phyloP scores from a whole-genome alignment of 2,888 invertebrate species.

The Drosophila anceps region DNA sequence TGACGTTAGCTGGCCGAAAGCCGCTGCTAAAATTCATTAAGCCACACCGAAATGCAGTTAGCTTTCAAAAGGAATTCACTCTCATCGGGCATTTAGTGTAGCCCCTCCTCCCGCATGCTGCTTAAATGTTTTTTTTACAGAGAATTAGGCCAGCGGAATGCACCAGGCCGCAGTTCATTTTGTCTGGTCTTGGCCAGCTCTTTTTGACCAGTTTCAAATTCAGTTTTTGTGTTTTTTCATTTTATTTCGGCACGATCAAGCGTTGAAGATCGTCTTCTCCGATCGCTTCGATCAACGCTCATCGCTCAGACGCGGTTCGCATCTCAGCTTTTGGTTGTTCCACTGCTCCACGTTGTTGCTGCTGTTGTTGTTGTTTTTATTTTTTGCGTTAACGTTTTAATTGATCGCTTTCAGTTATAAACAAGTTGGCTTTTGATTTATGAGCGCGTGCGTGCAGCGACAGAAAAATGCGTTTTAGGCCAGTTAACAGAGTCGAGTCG shows the following conservation, averaged over 20 bases:
- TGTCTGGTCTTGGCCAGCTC: constrained; percentile 25
- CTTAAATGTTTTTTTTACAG: constrained; percentile 61
- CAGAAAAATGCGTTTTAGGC: constrained; percentile 77
- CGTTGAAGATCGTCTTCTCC: constrained; percentile 40
- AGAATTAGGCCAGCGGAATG: constrained; percentile 76
- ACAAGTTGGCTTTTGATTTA: constrained; percentile 80
- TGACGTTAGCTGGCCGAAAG: constrained; percentile 49
- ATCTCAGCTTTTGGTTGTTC: constrained; percentile 34
- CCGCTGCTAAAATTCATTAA: constrained; percentile 63
- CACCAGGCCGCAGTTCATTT: constrained; percentile 27
- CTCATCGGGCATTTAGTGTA: constrained; percentile 37
- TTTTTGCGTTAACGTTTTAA: constrained; percentile 80
- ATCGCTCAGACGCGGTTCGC: constrained; percentile 57
- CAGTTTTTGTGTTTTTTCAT: constrained; percentile 45
- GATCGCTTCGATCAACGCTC: constrained; percentile 57
- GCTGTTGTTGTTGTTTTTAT: constrained; percentile 32
- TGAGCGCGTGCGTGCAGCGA: constrained; percentile 79
- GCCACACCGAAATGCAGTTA: constrained; percentile 73
- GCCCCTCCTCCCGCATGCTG: constrained; percentile 26
- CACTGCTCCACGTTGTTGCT: not conserved
- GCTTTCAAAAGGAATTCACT: constrained; percentile 63
- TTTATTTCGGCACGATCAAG: constrained; percentile 72
- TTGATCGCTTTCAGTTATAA: constrained; percentile 80
- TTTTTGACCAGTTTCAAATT: constrained; percentile 53
- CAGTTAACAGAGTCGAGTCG: constrained; percentile 59